A percentile compares a stretch with the other conserved stretches of the same genome.
Conservation (phyloP, 2,888 invertebrate genomes). For the Ornithoptera alexandrae region DNA sequence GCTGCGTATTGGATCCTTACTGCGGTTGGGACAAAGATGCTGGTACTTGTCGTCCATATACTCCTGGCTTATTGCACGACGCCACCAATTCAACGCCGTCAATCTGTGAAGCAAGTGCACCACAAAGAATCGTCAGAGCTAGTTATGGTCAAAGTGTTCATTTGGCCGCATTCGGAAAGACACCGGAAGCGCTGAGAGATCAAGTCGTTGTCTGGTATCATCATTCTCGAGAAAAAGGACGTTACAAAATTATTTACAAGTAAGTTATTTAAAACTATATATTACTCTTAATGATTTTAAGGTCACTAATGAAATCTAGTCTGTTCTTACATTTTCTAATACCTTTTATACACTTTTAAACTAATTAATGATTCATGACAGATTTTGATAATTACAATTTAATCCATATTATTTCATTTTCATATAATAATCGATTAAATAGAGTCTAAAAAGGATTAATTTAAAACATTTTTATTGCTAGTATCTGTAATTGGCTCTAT, state of each 20-base stretch:
- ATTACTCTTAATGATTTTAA: background rate
- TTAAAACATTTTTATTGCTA: too few species aligned
- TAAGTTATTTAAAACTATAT: slow-evolving; percentile 49
- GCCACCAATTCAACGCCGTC: slow-evolving; percentile 81
- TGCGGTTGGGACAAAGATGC: slow-evolving; percentile 85
- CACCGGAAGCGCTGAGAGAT: slow-evolving; percentile 71
- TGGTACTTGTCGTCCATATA: slow-evolving; percentile 78
- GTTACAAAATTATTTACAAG: slow-evolving; percentile 79
- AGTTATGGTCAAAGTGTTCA: slow-evolving; percentile 83
- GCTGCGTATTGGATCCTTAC: slow-evolving; percentile 83
- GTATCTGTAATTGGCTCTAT: background rate
- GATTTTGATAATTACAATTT: too few species aligned
- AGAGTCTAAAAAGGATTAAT: too few species aligned
- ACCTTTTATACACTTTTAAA: too few species aligned
- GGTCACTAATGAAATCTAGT: background rate
- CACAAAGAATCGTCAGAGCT: slow-evolving; percentile 78
- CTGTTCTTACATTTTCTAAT: too few species aligned
- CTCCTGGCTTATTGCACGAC: slow-evolving; percentile 80
- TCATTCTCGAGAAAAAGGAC: slow-evolving; percentile 76
- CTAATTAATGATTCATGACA: too few species aligned
- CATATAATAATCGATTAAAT: too few species aligned
- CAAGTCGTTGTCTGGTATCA: slow-evolving; percentile 76
- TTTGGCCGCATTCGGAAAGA: slow-evolving; percentile 77
- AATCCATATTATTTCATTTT: too few species aligned
- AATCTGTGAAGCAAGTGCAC: slow-evolving; percentile 79